Conservation (phyloP, 2,888 invertebrate species). For the Thera obeliscata region DNA sequence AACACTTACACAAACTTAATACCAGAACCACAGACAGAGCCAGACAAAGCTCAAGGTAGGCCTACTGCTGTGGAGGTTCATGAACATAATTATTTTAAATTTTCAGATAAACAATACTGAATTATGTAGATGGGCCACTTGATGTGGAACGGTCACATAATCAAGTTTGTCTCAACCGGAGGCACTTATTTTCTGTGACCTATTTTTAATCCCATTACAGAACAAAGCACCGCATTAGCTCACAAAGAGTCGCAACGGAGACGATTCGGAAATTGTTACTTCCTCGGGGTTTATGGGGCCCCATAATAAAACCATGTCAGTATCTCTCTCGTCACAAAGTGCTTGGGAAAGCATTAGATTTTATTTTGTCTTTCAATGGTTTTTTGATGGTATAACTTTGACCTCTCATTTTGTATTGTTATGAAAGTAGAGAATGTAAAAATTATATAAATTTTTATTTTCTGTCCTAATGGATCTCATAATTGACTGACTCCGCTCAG, state of each 20-base stretch:
- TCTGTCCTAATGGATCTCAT: too few relatives aligned
- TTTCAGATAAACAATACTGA: too few relatives aligned
- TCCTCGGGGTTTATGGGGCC: constrained; percentile 27
- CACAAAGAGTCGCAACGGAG: constrained; percentile 34
- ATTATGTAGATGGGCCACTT: neutral
- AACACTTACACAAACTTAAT: too few relatives aligned
- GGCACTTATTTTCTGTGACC: constrained; percentile 14
- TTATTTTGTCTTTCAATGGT: constrained; percentile 1
- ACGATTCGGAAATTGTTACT: constrained; percentile 37
- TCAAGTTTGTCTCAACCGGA: neutral
- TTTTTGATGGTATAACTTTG: neutral
- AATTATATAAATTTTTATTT: too few relatives aligned
- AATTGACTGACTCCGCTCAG: too few relatives aligned
- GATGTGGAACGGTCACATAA: neutral
- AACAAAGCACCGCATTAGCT: constrained; percentile 26
- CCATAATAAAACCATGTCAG: constrained; percentile 27
- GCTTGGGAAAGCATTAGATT: constrained; percentile 13
- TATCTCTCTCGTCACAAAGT: constrained; percentile 19
- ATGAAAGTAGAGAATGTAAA: too few relatives aligned
- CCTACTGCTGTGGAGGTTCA: too few relatives aligned
- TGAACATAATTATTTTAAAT: too few relatives aligned
- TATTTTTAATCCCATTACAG: constrained; percentile 27
- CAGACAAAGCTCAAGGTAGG: too few relatives aligned
- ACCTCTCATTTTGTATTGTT: too few relatives aligned
- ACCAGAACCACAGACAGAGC: too few relatives aligned